Percentiles rank a stretch among this genome's conserved stretches.
These are phyloP conservation scores for Micromesistius poutassou DNA, from an alignment of 2,797 vertebrate species.

Conservation along the genomic window DNA sequence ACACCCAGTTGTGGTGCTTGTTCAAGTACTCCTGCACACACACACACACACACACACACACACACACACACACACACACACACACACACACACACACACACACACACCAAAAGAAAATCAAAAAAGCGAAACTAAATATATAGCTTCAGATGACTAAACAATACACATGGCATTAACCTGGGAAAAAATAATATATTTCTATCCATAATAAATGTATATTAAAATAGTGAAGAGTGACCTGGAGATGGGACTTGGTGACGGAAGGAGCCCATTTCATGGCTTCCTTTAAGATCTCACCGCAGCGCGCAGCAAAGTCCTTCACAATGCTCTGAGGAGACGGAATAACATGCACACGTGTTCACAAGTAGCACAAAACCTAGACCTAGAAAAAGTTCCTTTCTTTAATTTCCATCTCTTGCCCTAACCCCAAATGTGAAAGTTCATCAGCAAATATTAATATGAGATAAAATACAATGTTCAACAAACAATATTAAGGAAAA, in stretches of 20 bases:
- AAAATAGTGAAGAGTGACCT: conserved; percentile 70
- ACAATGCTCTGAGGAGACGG: conserved; percentile 84
- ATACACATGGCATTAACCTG: neutral
- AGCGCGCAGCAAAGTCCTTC: conserved; percentile 97
- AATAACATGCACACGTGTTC: neutral
- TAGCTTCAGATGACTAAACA: neutral
- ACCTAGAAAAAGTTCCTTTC: neutral
- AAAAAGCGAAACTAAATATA: neutral
- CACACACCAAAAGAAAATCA: neutral
- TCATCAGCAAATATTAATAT: neutral
- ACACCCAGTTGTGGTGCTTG: conserved; percentile 96
- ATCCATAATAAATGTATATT: neutral
- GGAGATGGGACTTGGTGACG: conserved; percentile 96
- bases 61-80: conserved; percentile 1
- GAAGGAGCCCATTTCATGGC: conserved; percentile 99
- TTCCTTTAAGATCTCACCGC: conserved; percentile 97
- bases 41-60: conserved; percentile 8
- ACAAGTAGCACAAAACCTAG: neutral
- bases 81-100: conserved; percentile 11
- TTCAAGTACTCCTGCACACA: conserved; percentile 88
- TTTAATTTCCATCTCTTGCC: too few species aligned
- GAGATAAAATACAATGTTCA: neutral
- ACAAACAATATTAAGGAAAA: neutral
- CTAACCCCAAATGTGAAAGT: neutral
- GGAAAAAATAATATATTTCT: neutral